Conservation (phyloP, 2,113 vertebrate species). For the Callocephalon fimbriatum region DNA sequence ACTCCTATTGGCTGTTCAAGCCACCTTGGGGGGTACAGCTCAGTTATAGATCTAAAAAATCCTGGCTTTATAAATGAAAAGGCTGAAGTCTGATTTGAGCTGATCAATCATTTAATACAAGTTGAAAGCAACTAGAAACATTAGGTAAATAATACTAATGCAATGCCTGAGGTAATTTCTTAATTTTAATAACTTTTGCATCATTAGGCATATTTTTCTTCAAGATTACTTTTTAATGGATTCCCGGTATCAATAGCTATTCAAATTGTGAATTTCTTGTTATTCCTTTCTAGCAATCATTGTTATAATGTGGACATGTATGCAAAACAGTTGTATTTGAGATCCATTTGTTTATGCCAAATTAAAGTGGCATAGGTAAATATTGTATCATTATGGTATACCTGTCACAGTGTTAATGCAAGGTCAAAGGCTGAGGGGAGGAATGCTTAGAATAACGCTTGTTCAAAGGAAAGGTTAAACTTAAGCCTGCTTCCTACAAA, state of each 20-base stretch:
- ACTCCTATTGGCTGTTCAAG: slow-evolving; percentile 67
- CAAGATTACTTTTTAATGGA: neutral
- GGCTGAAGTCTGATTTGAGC: neutral
- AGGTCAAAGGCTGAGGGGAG: neutral
- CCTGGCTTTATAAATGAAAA: neutral
- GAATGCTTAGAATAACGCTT: neutral
- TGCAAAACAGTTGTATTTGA: neutral
- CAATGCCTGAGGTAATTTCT: neutral
- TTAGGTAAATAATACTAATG: neutral
- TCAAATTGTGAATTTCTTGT: neutral
- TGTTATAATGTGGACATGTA: neutral
- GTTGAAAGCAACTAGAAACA: neutral
- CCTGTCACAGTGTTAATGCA: neutral
- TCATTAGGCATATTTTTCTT: neutral
- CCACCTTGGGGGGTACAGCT: slow-evolving; percentile 58
- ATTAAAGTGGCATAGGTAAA: neutral
- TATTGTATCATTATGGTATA: neutral
- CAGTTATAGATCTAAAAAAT: neutral
- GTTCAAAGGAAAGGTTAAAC: neutral
- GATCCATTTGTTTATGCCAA: neutral
- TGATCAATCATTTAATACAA: neutral
- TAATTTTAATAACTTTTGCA: neutral
- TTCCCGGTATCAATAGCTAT: neutral
- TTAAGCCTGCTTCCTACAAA: neutral
- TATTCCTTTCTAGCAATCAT: neutral